phyloP scores from a whole-genome alignment of 2,113 vertebrate species.

The Galeopterus variegatus region DNA sequence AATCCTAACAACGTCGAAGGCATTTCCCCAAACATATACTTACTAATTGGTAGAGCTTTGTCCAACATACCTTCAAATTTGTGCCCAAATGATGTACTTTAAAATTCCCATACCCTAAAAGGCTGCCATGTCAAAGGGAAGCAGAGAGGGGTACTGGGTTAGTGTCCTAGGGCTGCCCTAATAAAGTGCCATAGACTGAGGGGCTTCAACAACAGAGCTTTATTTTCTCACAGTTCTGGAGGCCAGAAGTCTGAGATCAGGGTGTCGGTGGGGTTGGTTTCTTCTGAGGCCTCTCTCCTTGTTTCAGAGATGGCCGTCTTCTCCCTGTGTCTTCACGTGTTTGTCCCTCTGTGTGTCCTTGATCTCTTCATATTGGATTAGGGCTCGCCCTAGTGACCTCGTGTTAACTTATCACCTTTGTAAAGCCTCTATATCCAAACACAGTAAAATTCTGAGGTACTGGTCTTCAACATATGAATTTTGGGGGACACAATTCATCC shows the following conservation, averaged over 20 bases:
- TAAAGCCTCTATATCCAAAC: background rate
- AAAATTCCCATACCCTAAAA: accelerated
- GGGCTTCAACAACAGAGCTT: background rate
- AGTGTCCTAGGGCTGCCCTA: background rate
- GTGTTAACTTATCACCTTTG: background rate
- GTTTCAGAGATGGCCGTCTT: background rate
- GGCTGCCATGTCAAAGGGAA: accelerated
- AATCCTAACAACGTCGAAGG: accelerated
- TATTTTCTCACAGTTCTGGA: background rate
- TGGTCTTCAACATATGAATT: too few species aligned
- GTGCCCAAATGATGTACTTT: background rate
- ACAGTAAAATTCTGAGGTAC: background rate
- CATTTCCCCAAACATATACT: background rate
- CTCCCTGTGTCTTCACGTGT: accelerated
- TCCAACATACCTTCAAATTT: accelerated
- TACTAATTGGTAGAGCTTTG: accelerated
- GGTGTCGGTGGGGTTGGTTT: accelerated
- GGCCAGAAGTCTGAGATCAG: accelerated
- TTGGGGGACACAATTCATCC: background rate
- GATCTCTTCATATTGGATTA: background rate
- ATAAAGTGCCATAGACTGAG: accelerated
- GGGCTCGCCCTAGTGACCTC: background rate
- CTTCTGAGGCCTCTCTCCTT: background rate
- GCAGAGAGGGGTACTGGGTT: background rate
- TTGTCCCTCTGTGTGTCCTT: accelerated